A percentile compares a stretch with the other conserved stretches of the same genome.
Conservation (phyloP, 1,140 invertebrate species). For the Halyomorpha halys region DNA sequence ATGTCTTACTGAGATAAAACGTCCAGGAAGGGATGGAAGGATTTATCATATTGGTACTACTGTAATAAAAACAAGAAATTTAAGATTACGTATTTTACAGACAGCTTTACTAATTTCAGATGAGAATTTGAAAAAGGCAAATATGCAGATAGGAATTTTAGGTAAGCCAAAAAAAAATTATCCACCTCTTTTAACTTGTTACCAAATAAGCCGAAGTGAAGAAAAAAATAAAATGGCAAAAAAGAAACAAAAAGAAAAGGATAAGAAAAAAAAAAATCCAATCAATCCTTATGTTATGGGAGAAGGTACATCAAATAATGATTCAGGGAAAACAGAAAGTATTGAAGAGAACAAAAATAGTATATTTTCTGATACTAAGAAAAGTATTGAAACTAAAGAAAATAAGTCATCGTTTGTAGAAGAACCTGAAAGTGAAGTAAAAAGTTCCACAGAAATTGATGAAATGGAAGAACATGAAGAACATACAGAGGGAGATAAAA, state of each 20-base stretch:
- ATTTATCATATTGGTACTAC: background rate
- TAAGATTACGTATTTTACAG: background rate
- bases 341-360: too few species aligned
- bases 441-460: too few species aligned
- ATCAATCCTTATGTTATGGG: background rate
- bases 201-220: background rate
- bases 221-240: background rate
- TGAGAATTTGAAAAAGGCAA: background rate
- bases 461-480: too few species aligned
- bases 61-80: background rate
- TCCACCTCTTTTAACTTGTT: constrained; percentile 3
- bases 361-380: too few species aligned
- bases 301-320: too few species aligned
- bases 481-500: too few species aligned
- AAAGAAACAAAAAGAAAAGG: background rate
- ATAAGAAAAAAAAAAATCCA: background rate
- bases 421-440: too few species aligned
- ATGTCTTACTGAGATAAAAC: constrained; percentile 8
- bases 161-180: constrained; percentile 9
- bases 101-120: constrained; percentile 1
- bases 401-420: too few species aligned
- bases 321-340: too few species aligned
- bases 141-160: constrained; percentile 6
- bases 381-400: too few species aligned
- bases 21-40: background rate